phyloP scores from a whole-genome alignment of 2,113 vertebrate genomes.

The Acrocephalus kingi region DNA sequence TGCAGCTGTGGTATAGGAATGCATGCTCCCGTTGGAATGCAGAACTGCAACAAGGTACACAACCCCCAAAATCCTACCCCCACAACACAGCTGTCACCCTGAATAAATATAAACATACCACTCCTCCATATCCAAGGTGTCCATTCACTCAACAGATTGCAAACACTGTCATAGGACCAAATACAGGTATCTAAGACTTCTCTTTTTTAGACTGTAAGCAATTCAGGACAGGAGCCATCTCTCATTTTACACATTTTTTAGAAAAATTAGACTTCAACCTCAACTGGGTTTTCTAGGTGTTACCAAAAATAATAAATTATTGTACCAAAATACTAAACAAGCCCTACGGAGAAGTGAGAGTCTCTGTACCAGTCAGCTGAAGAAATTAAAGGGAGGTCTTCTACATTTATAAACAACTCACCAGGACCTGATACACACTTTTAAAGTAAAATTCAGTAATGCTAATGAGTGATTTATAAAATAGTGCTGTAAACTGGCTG shows the following conservation, averaged over 20 bases:
- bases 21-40: fast-evolving
- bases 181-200: neutral
- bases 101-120: fast-evolving
- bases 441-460: neutral
- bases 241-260: neutral
- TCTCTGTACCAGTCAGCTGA: neutral
- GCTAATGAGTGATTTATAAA: neutral
- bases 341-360: neutral
- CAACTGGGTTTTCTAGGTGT: neutral
- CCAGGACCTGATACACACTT: neutral
- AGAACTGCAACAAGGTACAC: neutral
- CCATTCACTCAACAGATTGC: fast-evolving
- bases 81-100: fast-evolving
- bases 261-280: neutral
- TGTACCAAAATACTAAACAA: neutral
- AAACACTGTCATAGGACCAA: neutral
- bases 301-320: neutral
- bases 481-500: neutral
- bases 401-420: neutral
- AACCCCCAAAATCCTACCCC: neutral
- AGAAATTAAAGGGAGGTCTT: neutral
- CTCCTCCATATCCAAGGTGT: neutral
- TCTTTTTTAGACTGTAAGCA: neutral
- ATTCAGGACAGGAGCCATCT: neutral
- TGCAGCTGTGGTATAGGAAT: neutral